These are phyloP conservation scores for Macroteleia sp. DNA, from an alignment of 2,888 invertebrate species.

Conservation along the genomic window DNA sequence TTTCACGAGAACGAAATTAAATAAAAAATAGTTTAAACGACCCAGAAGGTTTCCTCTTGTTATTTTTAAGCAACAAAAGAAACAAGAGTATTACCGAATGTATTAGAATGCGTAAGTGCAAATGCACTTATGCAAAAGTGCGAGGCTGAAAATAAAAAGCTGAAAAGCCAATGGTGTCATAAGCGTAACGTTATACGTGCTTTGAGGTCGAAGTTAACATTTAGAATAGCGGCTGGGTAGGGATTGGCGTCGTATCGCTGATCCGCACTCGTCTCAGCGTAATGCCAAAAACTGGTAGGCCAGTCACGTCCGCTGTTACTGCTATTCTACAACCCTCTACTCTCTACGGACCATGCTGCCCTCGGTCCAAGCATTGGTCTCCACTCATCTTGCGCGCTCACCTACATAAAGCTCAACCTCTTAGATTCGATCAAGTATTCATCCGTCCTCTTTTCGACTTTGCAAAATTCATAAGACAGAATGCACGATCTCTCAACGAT, in stretches of 20 bases:
- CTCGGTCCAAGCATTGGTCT: slow-evolving; percentile 67
- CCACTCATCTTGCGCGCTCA: slow-evolving; percentile 66
- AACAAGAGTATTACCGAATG: no score
- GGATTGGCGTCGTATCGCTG: slow-evolving; percentile 79
- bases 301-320: slow-evolving; percentile 77
- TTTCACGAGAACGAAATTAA: no score
- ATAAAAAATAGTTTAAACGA: no score
- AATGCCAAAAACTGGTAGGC: slow-evolving; percentile 78
- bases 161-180: slow-evolving; percentile 59
- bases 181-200: slow-evolving; percentile 64
- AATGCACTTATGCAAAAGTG: slow-evolving; percentile 46
- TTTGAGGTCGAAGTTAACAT: slow-evolving; percentile 61
- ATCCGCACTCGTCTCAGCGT: slow-evolving; percentile 77
- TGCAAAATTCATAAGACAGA: slow-evolving; percentile 58
- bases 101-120: slow-evolving; percentile 38
- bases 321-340: slow-evolving; percentile 71
- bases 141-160: slow-evolving; percentile 32
- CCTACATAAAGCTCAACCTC: slow-evolving; percentile 68
- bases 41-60: no score
- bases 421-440: slow-evolving; percentile 75
- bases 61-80: no score
- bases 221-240: slow-evolving; percentile 68
- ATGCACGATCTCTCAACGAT: slow-evolving; percentile 53
- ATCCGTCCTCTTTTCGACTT: slow-evolving; percentile 67
- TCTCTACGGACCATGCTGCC: slow-evolving; percentile 67